Conservation (phyloP, 2,888 invertebrate species). For the Pachydiplax longipennis region DNA sequence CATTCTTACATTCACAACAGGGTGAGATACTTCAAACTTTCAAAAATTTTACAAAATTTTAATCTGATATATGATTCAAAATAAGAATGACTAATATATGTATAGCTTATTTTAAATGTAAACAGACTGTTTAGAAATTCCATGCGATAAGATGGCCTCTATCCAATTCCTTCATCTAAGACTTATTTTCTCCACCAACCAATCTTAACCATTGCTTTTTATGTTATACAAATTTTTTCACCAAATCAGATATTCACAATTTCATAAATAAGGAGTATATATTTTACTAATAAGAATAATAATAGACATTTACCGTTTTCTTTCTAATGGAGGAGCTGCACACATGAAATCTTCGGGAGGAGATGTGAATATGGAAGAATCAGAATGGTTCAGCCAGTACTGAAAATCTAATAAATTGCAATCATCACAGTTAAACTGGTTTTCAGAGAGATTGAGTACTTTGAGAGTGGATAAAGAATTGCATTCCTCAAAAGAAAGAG, state of each 20-base stretch:
- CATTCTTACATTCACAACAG: too few species aligned
- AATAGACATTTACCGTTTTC: background rate
- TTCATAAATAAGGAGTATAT: background rate
- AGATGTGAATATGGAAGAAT: background rate
- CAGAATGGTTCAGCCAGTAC: background rate
- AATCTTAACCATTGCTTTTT: background rate
- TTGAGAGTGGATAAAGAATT: background rate
- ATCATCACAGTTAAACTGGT: conserved; percentile 46
- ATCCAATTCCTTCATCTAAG: too few species aligned
- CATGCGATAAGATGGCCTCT: too few species aligned
- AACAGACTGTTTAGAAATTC: too few species aligned
- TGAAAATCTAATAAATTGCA: conserved; percentile 41
- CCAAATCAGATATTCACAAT: background rate
- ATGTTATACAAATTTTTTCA: background rate
- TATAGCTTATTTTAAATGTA: too few species aligned
- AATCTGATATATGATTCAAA: too few species aligned
- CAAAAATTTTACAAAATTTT: too few species aligned
- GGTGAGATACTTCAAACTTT: too few species aligned
- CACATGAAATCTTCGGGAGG: background rate
- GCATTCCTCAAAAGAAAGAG: background rate
- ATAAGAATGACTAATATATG: too few species aligned
- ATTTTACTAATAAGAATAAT: background rate
- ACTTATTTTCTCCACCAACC: too few species aligned
- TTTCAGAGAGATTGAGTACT: conserved; percentile 46
- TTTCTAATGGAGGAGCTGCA: background rate